phyloP scores from a whole-genome alignment of 2,888 invertebrate species.

The Julus scandinavius region DNA sequence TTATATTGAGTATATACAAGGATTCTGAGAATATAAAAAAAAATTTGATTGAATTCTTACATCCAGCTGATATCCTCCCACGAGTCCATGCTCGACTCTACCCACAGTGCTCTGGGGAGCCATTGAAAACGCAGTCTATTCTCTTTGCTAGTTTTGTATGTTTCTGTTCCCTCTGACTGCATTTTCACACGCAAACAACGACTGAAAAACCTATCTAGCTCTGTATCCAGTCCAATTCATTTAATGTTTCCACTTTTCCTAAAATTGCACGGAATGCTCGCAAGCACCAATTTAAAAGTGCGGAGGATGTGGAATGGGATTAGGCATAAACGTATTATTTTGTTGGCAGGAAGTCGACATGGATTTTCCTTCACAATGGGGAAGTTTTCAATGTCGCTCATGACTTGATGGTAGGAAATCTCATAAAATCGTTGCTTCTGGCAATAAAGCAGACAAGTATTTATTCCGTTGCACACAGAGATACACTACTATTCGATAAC shows the following conservation, averaged over 20 bases:
- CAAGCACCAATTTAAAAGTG: constrained; percentile 43
- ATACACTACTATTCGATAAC: not conserved
- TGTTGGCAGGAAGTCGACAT: constrained; percentile 45
- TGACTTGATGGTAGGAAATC: constrained; percentile 18
- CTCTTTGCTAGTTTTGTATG: constrained; percentile 17
- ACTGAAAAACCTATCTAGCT: constrained; percentile 42
- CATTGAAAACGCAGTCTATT: constrained; percentile 30
- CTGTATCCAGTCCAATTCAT: constrained; percentile 44
- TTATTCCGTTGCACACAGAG: not conserved
- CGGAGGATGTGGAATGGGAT: constrained; percentile 46
- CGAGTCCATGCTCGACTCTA: constrained; percentile 24
- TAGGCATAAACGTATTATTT: constrained; percentile 46
- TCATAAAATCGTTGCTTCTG: constrained; percentile 7
- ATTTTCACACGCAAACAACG: constrained; percentile 42
- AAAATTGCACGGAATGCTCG: constrained; percentile 43
- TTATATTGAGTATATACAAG: constrained; percentile 1
- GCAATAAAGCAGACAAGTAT: constrained; percentile 3
- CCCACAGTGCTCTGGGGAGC: constrained; percentile 38
- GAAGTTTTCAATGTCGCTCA: constrained; percentile 43
- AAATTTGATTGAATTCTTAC: constrained; percentile 41
- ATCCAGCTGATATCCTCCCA: constrained; percentile 52
- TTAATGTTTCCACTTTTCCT: constrained; percentile 46
- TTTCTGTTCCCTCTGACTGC: constrained; percentile 45
- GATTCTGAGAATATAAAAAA: constrained; percentile 17
- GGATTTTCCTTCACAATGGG: constrained; percentile 40